Evolutionary conservation across 2,888 invertebrate genomes (phyloP), one percentile per base, ranked within the genome.

Genomic region (Hirudinaria manillensis): DNA sequence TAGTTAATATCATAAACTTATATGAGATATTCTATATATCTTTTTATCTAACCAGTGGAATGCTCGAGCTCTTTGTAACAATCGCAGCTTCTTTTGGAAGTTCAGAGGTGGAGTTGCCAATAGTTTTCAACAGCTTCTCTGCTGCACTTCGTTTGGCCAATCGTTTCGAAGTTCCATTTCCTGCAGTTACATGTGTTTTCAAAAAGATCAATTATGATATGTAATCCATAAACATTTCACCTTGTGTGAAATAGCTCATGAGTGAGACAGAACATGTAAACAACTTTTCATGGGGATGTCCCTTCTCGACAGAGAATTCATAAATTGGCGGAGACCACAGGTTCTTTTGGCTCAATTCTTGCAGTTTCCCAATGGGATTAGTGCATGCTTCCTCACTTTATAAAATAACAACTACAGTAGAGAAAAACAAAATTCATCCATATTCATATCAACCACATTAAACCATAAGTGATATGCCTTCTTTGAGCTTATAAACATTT

Each of bases 81-180:
- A 27, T 61, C 21, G 13, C 61, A 61, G n/a, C 29, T 10, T 61
- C 29, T 16, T 61, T 29, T 24, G 24, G 29, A 45, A 45, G 45
- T 27, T 61, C 61, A 61, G 3, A 27, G 4, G 61, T 61, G 24
- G 61, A 61, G n/a, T 61, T 29, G 24, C 61, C 61, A 61, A 61
- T 61, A 10, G 61, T 61, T 29, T 61, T 51, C n/a, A 75, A 51
- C 45, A 74, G 74, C n/a, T 74, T 74, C 27, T 65, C 66, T 2
- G 97, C 96, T 0, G 96, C 96, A 84, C 92, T 90, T n/a, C 95
- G 89, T 86, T 98, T 98, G 4, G 97, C 96, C 72, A 94, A 88
- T 85, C 96, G 97, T 88, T 98, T 98, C 73, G 94, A 95, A 83
- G 94, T 94, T 24, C 95, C 96, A 72, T 81, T 79, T 32, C 86